These are phyloP conservation scores for Perdita meconis DNA, from an alignment of 2,888 invertebrate genomes.

Conservation along the genomic window DNA sequence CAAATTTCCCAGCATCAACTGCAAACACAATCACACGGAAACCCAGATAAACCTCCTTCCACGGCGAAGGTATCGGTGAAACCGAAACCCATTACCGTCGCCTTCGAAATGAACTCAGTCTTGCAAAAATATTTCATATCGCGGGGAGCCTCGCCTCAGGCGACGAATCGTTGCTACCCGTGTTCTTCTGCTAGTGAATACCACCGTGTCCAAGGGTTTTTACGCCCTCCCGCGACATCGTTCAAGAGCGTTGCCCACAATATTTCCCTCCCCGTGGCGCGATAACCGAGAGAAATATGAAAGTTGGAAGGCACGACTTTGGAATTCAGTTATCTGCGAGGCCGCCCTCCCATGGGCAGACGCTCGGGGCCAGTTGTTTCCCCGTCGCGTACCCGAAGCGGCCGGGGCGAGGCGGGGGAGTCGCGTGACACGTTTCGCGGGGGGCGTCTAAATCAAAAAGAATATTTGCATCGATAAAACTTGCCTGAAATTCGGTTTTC, in stretches of 20 bases:
- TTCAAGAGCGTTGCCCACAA: conserved; percentile 31
- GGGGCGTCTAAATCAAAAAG: conserved; percentile 69
- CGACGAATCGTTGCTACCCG: not conserved
- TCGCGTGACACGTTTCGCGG: conserved; percentile 54
- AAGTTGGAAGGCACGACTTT: conserved; percentile 58
- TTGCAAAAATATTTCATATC: not conserved
- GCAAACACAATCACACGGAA: no score
- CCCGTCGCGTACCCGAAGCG: conserved; percentile 24
- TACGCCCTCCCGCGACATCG: conserved; percentile 28
- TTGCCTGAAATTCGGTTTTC: conserved; percentile 62
- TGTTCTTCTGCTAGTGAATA: not conserved
- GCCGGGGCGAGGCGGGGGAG: conserved; percentile 13
- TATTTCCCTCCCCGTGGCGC: conserved; percentile 41
- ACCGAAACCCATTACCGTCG: not conserved
- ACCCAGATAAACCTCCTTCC: no score
- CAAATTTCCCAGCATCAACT: no score
- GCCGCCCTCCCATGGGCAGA: conserved; percentile 53
- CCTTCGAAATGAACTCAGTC: not conserved
- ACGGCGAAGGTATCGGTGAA: not conserved
- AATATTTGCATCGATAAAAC: conserved; percentile 74
- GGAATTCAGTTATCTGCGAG: conserved; percentile 65
- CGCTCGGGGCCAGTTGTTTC: conserved; percentile 64
- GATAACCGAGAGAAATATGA: conserved; percentile 58
- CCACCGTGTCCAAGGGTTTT: conserved; percentile 16
- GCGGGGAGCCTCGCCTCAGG: not conserved